Percentiles rank a stretch among this genome's conserved stretches.
Conservation (phyloP, 2,888 invertebrate species). For the Diplolepis rosae region DNA sequence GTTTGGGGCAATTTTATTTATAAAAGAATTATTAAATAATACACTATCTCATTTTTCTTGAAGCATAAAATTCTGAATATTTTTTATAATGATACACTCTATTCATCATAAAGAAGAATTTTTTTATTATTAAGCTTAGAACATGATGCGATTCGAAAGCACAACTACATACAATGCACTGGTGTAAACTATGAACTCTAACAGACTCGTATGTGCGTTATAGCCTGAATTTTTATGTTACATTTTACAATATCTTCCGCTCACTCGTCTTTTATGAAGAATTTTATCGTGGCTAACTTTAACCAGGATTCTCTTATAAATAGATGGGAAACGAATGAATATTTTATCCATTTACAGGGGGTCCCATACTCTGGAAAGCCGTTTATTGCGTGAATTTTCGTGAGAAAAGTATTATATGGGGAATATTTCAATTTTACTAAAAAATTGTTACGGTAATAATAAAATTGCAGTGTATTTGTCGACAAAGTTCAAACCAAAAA, state of each 20-base stretch:
- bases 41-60: not conserved
- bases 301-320: constrained; percentile 1
- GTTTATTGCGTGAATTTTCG: no score
- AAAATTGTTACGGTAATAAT: no score
- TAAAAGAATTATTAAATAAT: no score
- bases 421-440: no score
- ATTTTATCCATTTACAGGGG: not conserved
- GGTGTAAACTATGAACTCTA: not conserved
- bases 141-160: constrained; percentile 20
- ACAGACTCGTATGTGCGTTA: constrained; percentile 23
- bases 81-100: constrained; percentile 1
- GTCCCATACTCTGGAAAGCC: no score
- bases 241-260: constrained; percentile 15
- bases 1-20: no score
- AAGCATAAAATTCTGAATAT: not conserved
- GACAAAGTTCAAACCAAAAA: no score
- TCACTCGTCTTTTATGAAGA: constrained; percentile 16
- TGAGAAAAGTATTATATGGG: no score
- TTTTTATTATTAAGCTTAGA: constrained; percentile 8
- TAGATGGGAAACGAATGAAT: not conserved
- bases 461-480: no score
- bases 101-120: constrained; percentile 1
- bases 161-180: constrained; percentile 12
- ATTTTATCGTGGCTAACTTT: constrained; percentile 20
- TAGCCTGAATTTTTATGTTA: constrained; percentile 28